A percentile compares a stretch with the other conserved stretches of the same genome.
These are phyloP conservation scores for Furcula furcula DNA, from an alignment of 2,888 invertebrate genomes.

Conservation along the genomic window DNA sequence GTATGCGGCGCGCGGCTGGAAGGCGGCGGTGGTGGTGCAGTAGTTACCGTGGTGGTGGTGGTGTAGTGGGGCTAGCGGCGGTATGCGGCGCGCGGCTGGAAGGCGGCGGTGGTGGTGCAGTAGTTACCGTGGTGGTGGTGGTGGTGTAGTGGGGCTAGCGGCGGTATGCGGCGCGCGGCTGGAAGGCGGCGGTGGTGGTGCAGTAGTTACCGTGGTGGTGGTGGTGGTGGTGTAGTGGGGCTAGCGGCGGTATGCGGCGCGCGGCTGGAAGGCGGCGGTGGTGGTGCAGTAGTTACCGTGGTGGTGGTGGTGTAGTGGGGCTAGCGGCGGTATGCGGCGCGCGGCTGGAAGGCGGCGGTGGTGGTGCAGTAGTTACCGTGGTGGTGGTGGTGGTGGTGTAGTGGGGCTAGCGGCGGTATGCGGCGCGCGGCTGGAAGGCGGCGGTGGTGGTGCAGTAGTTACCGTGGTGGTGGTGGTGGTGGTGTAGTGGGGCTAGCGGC, in stretches of 20 bases:
- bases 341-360: conserved; percentile 60
- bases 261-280: conserved; percentile 5
- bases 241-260: conserved; percentile 51
- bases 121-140: no score
- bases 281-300: conserved; percentile 58
- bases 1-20: conserved; percentile 30
- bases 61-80: conserved; percentile 11
- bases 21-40: conserved; percentile 81
- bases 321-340: conserved; percentile 53
- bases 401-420: conserved; percentile 54
- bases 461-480: neutral
- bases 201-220: neutral
- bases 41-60: conserved; percentile 61
- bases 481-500: no score
- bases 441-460: neutral
- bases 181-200: no score
- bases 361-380: conserved; percentile 57
- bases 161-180: no score
- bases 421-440: conserved; percentile 78
- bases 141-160: no score
- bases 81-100: no score
- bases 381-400: no score
- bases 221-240: neutral
- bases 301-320: conserved; percentile 3
- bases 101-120: conserved; percentile 6